Conservation (phyloP, 1,140 invertebrate genomes). For the Cephus cinctus region DNA sequence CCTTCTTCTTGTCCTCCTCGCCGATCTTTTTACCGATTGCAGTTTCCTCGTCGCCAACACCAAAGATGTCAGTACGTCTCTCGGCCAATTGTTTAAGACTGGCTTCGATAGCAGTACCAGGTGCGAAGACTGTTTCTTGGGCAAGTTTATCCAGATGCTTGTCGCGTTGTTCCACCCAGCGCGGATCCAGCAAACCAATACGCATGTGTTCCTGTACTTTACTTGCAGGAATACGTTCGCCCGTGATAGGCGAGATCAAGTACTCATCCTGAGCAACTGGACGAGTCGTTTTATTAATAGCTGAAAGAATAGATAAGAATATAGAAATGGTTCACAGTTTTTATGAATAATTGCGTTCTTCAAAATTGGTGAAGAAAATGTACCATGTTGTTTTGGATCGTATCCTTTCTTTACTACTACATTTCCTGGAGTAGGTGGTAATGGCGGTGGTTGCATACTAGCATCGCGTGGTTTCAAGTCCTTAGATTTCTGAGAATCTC, state of each 20-base stretch:
- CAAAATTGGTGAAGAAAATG: conserved; percentile 16
- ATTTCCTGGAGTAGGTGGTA: conserved; percentile 88
- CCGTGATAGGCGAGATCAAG: conserved; percentile 97
- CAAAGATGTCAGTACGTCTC: conserved; percentile 99
- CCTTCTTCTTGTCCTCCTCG: conserved; percentile 86
- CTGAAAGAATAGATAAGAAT: conserved; percentile 15
- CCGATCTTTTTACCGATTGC: conserved; percentile 99
- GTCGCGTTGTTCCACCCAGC: conserved; percentile 97
- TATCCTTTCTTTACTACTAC: conserved; percentile 96
- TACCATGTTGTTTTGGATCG: conserved; percentile 83
- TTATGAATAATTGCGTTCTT: too few relatives aligned
- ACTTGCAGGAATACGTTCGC: conserved; percentile 93
- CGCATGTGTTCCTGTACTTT: conserved; percentile 98
- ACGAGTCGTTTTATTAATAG: conserved; percentile 60
- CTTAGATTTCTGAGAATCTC: conserved; percentile 53
- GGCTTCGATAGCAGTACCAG: conserved; percentile 89
- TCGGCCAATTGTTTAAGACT: conserved; percentile 96
- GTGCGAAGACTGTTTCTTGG: conserved; percentile 84
- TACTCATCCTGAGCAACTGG: conserved; percentile 78
- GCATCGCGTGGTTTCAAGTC: conserved; percentile 50
- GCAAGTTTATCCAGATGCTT: conserved; percentile 82
- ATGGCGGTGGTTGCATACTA: conserved; percentile 64
- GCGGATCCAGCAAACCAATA: conserved; percentile 94
- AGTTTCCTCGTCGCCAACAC: conserved; percentile 97
- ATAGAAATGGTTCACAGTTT: not conserved